Conservation (phyloP, 2,113 vertebrate genomes). For the Tetraodon nigroviridis region DNA sequence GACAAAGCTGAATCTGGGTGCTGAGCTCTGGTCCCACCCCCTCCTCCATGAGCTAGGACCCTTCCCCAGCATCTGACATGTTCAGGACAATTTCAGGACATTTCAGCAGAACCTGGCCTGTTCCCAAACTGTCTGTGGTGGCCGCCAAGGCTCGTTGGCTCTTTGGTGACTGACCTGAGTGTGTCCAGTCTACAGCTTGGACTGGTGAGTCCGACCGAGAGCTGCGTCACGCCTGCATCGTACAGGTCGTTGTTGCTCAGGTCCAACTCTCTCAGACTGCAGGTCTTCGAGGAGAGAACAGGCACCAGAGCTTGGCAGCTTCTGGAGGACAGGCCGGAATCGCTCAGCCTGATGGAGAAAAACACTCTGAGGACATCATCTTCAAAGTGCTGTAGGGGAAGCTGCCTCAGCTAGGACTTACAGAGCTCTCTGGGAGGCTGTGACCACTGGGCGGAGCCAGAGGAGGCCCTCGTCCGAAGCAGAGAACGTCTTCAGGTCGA, state of each 20-base stretch:
- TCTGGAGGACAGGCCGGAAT: slow-evolving; percentile 20
- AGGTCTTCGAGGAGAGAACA: slow-evolving; percentile 12
- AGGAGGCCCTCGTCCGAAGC: slow-evolving; percentile 28
- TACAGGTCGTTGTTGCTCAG: slow-evolving; percentile 29
- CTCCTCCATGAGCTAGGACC: no score
- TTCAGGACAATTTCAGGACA: no score
- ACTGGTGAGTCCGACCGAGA: slow-evolving; percentile 25
- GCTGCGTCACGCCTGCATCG: slow-evolving; percentile 6
- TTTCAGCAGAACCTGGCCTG: not conserved
- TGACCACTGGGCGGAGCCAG: slow-evolving; percentile 25
- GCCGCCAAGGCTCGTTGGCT: not conserved
- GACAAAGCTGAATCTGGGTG: not conserved
- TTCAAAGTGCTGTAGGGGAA: not conserved
- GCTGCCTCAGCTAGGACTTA: slow-evolving; percentile 10
- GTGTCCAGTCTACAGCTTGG: slow-evolving; percentile 23
- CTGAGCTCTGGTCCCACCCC: not conserved
- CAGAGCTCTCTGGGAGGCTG: slow-evolving; percentile 28
- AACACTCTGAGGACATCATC: not conserved
- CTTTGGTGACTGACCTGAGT: slow-evolving; percentile 20
- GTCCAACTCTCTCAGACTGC: slow-evolving; percentile 28
- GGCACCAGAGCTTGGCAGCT: slow-evolving; percentile 17
- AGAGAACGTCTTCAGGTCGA: slow-evolving; percentile 35
- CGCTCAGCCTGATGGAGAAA: slow-evolving; percentile 20
- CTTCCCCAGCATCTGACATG: no score
- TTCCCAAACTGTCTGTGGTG: no score